Conservation (phyloP, 1,140 invertebrate genomes). For the Thalassaphorura encarpata region DNA sequence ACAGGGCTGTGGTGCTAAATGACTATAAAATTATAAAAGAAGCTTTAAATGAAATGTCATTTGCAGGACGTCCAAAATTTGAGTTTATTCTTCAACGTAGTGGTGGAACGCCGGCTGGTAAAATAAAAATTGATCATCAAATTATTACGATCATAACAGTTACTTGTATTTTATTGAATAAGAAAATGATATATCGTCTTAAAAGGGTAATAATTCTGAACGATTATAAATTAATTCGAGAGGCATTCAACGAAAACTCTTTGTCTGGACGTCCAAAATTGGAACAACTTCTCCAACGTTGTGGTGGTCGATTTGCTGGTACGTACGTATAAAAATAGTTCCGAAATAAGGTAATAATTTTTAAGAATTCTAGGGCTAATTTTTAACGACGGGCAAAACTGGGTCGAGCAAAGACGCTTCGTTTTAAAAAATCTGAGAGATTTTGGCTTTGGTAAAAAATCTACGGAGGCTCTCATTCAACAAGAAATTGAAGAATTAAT, state of each 20-base stretch:
- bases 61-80: background rate
- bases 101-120: background rate
- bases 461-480: background rate
- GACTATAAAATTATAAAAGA: background rate
- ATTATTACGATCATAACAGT: background rate
- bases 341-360: no score
- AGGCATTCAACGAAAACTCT: no score
- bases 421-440: constrained; percentile 5
- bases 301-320: no score
- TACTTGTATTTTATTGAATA: background rate
- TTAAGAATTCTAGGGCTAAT: background rate
- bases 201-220: no score
- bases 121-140: background rate
- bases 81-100: background rate
- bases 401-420: constrained; percentile 6
- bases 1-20: background rate
- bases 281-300: no score
- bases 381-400: background rate
- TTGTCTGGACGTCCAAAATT: no score
- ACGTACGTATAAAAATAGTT: no score
- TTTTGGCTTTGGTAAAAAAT: constrained; percentile 7
- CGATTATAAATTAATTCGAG: no score
- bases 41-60: background rate
- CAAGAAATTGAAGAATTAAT: constrained; percentile 8
- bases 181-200: no score